phyloP scores from a whole-genome alignment of 2,113 vertebrate species.

The Platysteira castanea region DNA sequence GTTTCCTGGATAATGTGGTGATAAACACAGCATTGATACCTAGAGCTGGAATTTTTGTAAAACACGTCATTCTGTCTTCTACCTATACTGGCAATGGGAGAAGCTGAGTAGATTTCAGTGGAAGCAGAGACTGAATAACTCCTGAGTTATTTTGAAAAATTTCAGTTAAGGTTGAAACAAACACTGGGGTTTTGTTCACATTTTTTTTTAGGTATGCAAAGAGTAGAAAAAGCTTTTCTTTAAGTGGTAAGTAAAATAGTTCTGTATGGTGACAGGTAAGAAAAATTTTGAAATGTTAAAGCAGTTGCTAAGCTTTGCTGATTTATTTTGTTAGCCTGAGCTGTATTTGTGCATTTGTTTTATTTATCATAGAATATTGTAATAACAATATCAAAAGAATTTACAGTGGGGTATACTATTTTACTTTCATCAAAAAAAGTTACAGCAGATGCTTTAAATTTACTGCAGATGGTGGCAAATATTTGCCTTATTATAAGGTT shows the following conservation, averaged over 20 bases:
- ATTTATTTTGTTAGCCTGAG: slow-evolving; percentile 46
- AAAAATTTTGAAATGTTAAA: slow-evolving; percentile 55
- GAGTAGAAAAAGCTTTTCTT: neutral
- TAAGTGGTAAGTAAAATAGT: neutral
- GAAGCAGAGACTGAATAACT: neutral
- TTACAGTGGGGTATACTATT: slow-evolving; percentile 43
- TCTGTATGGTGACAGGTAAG: neutral
- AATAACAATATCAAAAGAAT: slow-evolving; percentile 75
- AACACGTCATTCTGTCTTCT: neutral
- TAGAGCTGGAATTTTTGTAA: neutral
- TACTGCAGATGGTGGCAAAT: slow-evolving; percentile 72
- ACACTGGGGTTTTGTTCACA: neutral
- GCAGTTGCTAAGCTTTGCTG: slow-evolving; percentile 47
- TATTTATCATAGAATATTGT: slow-evolving; percentile 66
- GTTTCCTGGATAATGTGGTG: neutral
- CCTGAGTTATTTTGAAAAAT: neutral
- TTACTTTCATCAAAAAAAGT: slow-evolving; percentile 51
- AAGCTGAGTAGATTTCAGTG: neutral
- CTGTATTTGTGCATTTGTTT: slow-evolving; percentile 15
- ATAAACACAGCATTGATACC: neutral
- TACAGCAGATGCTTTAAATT: slow-evolving; percentile 73
- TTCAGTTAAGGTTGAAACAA: neutral
- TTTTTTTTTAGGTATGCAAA: neutral
- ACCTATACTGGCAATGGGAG: neutral
- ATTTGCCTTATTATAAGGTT: slow-evolving; percentile 62